Conservation (phyloP, 2,113 vertebrate species). For the Leiothrix lutea region DNA sequence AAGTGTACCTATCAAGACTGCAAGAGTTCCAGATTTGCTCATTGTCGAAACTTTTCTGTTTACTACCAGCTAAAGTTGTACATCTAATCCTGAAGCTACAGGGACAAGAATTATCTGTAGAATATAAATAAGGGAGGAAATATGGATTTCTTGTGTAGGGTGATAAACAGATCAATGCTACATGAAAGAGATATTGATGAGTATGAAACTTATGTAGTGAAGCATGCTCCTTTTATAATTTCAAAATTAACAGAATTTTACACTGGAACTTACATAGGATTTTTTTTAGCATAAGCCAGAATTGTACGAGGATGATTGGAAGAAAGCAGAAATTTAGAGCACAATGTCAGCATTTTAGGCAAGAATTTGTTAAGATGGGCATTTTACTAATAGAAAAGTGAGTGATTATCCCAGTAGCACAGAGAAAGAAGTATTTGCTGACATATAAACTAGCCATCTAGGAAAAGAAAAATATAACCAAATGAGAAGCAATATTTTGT, state of each 20-base stretch:
- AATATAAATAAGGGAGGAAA: constrained; percentile 50
- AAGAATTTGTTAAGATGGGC: not conserved
- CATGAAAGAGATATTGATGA: constrained; percentile 37
- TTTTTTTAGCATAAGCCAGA: not conserved
- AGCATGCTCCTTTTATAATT: constrained; percentile 12
- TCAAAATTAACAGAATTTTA: constrained; percentile 37
- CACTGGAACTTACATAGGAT: not conserved
- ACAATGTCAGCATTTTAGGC: not conserved
- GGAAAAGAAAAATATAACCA: not conserved
- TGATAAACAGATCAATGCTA: constrained; percentile 65
- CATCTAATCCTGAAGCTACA: not conserved
- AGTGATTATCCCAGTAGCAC: not conserved
- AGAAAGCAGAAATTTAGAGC: not conserved
- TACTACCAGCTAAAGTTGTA: not conserved
- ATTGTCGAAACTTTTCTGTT: not conserved
- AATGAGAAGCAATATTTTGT: not conserved
- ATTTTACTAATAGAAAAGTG: not conserved
- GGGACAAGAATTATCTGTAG: constrained; percentile 14
- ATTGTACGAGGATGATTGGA: not conserved
- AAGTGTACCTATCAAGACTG: not conserved
- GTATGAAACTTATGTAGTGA: constrained; percentile 16
- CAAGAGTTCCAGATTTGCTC: not conserved
- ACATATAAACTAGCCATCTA: not conserved
- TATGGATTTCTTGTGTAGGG: constrained; percentile 41
- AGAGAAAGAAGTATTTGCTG: not conserved